Evolutionary conservation across 92 coral and sea anemone genomes (phyloP).

Genomic region (Blastomussa wellsi): DNA sequence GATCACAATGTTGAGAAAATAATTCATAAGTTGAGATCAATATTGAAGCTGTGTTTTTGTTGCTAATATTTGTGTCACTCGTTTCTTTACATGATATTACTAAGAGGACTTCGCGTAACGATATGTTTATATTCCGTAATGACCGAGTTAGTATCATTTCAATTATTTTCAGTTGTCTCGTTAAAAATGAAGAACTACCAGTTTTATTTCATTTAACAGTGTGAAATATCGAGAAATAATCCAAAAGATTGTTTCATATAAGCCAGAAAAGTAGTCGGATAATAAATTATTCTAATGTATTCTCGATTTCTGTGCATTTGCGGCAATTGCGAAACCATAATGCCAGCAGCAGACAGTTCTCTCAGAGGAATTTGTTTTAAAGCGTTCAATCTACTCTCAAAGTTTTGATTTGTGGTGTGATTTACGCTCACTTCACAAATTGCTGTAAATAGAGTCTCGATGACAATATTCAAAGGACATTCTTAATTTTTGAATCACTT

Average conservation of each 20-base stretch:
- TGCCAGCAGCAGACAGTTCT: background rate
- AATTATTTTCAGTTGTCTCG: background rate
- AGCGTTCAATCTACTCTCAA: background rate
- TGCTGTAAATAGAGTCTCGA: background rate
- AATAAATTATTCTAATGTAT: background rate
- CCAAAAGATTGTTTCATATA: background rate
- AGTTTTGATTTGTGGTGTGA: background rate
- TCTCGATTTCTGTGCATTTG: background rate
- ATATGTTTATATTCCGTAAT: background rate
- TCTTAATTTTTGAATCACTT: background rate
- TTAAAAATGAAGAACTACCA: background rate
- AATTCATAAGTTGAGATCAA: background rate
- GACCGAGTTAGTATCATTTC: constrained; percentile 2
- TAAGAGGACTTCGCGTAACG: background rate
- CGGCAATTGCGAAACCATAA: background rate
- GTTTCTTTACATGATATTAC: background rate
- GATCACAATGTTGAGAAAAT: background rate
- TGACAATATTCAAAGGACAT: background rate
- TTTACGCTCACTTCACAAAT: background rate
- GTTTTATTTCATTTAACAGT: background rate
- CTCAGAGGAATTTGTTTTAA: background rate
- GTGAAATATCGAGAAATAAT: background rate
- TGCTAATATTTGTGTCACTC: background rate
- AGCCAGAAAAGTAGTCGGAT: background rate
- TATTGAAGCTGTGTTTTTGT: background rate